Base-by-base conservation (phyloP, 2,113 vertebrate genomes). In the Neodontobutis hainanensis region DNA sequence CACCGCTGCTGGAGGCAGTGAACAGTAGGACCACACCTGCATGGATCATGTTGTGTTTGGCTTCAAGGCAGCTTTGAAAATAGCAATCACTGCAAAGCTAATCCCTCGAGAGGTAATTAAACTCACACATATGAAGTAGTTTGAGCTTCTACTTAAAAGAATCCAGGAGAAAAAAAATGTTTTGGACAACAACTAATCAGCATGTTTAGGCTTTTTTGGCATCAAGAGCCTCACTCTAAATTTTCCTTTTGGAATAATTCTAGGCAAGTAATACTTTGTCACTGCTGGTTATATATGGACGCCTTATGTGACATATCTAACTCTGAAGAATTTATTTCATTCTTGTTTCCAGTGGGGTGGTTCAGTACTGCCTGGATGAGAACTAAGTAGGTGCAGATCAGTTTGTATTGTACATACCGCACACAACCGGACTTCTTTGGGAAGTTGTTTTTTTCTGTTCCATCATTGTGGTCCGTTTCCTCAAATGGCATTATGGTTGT, bases 31-130 rank as follows among this genome's bases (percentile, higher is more conserved):
- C 78, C 75, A 57, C 78, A 81, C 76, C 77, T 83, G 65, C 67
- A 52, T 6, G 27, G 72, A 56, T 73, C 50, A 34, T 49, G 64
- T 63, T 81, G 68, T 72, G 58, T 65, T 75, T 75, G 81, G 77
- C 84, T 76, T 81, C 59, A 55, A 75, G 59, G 52, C 51, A 58
- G 55, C 71, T 85, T 84, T 79, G 60, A 83, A 84, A 59, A 55
- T 66, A 68, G 68, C 70, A 61, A 53, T 80, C 70, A 36, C 56
- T 3, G 53, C 66, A 16, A 65, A 65, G 61, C 14, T 59, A 70
- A 70, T 80, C 87, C 83, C 76, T 1, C 0, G 77, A 56, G 88
- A 81, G 51, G 70, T 64, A 88, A 90, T 91, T 88, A 86, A 82
- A 77, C 50, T 47, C 59, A 55, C 47, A 68, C 60, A 38, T 62